phyloP scores from a whole-genome alignment of 2,113 vertebrate species.

The Lethenteron reissneri region DNA sequence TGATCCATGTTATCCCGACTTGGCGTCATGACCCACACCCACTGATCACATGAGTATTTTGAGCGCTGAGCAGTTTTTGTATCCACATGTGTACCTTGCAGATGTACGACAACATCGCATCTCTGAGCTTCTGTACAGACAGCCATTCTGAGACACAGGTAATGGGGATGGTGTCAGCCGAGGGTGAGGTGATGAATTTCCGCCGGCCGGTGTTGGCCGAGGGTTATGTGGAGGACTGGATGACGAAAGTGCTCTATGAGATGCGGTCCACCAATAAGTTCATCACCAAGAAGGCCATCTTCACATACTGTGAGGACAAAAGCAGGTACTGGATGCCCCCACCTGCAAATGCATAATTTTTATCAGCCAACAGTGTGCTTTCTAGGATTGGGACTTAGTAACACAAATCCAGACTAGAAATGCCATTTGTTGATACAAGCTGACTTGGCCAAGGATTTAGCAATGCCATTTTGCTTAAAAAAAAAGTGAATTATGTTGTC shows the following conservation, averaged over 20 bases:
- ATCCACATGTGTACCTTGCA: constrained; percentile 13
- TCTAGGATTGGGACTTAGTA: background rate
- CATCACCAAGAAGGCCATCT: constrained; percentile 86
- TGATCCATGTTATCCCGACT: background rate
- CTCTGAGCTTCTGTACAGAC: constrained; percentile 38
- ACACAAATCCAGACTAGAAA: background rate
- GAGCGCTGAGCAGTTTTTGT: background rate
- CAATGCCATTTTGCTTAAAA: background rate
- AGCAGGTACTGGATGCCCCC: constrained; percentile 31
- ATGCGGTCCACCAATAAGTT: constrained; percentile 68
- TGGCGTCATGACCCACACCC: background rate
- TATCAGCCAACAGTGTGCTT: background rate
- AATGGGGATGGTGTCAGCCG: constrained; percentile 64
- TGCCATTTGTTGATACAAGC: background rate
- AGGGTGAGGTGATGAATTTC: constrained; percentile 65
- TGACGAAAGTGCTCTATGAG: constrained; percentile 48
- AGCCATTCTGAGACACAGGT: constrained; percentile 31
- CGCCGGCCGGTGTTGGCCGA: constrained; percentile 30
- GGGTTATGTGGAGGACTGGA: constrained; percentile 81
- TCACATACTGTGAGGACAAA: constrained; percentile 43
- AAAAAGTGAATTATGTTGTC: background rate
- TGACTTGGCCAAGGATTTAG: background rate
- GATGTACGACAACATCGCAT: constrained; percentile 89
- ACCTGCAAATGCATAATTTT: background rate
- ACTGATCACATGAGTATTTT: background rate